Base-by-base conservation (phyloP, 1,140 invertebrate species). In the Ctenoplectra terminalis region DNA sequence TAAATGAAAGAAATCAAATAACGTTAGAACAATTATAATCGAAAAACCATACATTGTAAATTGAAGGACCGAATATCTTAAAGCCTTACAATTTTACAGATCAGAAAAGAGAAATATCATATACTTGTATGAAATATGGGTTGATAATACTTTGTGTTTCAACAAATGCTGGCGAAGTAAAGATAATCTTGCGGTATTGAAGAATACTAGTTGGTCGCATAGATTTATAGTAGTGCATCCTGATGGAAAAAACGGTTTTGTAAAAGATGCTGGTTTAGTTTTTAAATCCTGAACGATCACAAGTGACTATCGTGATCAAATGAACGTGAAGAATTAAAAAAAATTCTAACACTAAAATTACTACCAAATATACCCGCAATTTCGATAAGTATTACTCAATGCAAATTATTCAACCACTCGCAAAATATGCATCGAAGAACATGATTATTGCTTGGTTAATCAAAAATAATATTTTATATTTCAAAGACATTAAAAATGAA, bases 271-370 rank as follows among this genome's bases (percentile, higher is more conserved):
- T 26, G 80, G 73, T 7, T 60, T 54, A n/a, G n/a, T n/a, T n/a
- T 85, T 82, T 67, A 48, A 76, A 46, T 58, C 79, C 23, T 64
- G 43, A 43, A 74, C 74, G 4, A 74, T 70, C 0, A 76, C 74
- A 31, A 70, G 78, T 7, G 80, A 78, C 34, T 81, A 81, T 4
- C 76, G 74, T 9, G 82, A 61, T n/a, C 71, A 72, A 43, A 73
- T 71, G 74, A 64, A 60, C 50, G 77, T 73, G 54, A 70, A 50
- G 23, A 71, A 60, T 40, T 69, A n/a, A n/a, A n/a, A n/a, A n/a
- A n/a, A n/a, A n/a, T n/a, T n/a, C n/a, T n/a, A n/a, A n/a, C n/a
- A n/a, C n/a, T n/a, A n/a, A n/a, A n/a, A n/a, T n/a, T n/a, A n/a
- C n/a, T n/a, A n/a, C n/a, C n/a, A n/a, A n/a, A n/a, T n/a, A n/a